These are phyloP conservation scores for Enoplosus armatus DNA, from an alignment of 2,797 vertebrate genomes.

Conservation along the genomic window DNA sequence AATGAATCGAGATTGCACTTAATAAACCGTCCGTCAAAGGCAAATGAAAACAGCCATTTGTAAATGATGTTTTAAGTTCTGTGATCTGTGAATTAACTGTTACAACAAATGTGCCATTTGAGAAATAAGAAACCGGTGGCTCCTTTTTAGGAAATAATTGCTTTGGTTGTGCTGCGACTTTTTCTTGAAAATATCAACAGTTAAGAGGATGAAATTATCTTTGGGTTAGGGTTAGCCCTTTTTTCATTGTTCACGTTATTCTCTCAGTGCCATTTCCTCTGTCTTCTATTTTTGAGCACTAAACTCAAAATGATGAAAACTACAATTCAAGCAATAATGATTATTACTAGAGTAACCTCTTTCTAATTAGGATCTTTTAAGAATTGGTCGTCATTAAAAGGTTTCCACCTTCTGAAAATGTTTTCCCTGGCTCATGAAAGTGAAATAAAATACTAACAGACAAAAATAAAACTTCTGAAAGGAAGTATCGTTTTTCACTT, in stretches of 20 bases:
- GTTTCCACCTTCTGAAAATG: not conserved
- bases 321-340: not conserved
- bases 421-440: not conserved
- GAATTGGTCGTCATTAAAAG: not conserved
- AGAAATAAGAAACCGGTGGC: not conserved
- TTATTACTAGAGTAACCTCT: not conserved
- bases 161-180: not conserved
- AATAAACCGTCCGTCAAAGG: slow-evolving; percentile 21
- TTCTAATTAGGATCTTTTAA: not conserved
- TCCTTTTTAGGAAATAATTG: not conserved
- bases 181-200: not conserved
- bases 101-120: not conserved
- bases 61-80: not conserved
- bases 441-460: not conserved
- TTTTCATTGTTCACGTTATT: not conserved
- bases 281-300: not conserved
- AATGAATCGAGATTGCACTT: slow-evolving; percentile 38
- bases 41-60: slow-evolving; percentile 39
- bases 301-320: not conserved
- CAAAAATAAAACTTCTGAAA: slow-evolving; percentile 3
- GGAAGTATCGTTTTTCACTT: not conserved
- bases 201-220: not conserved
- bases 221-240: not conserved
- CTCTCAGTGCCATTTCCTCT: not conserved
- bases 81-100: slow-evolving; percentile 3